Conservation (phyloP, 2,113 vertebrate species). For the Zeus faber region DNA sequence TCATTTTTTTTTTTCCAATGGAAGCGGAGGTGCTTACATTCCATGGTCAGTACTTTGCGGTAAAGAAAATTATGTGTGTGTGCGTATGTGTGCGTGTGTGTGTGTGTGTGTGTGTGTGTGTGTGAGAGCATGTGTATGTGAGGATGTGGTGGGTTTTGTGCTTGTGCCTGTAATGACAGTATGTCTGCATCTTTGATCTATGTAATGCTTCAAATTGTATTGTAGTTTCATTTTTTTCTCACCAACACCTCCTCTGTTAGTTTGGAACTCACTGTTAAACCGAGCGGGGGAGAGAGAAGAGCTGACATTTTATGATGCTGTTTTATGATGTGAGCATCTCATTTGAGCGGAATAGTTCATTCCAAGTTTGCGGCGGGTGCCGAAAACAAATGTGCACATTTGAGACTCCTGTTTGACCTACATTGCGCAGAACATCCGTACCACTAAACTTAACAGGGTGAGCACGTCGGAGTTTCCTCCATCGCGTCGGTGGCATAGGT, state of each 20-base stretch:
- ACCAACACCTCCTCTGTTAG: no score
- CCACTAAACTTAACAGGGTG: constrained; percentile 13
- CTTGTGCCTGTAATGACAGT: neutral
- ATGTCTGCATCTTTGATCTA: constrained; percentile 11
- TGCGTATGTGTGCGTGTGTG: neutral
- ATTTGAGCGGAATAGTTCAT: constrained; percentile 27
- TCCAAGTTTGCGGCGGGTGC: constrained; percentile 13
- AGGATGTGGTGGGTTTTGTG: neutral
- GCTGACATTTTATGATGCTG: no score
- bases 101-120: neutral
- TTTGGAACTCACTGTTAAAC: no score
- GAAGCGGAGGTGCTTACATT: neutral
- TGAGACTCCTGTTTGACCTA: constrained; percentile 31
- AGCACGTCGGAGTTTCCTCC: constrained; percentile 15
- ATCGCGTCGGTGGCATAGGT: constrained; percentile 33
- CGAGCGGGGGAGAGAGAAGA: no score
- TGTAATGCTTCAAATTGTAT: constrained; percentile 19
- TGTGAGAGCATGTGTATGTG: neutral
- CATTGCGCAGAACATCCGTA: constrained; percentile 13
- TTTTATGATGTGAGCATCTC: constrained; percentile 13
- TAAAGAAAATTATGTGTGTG: neutral
- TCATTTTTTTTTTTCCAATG: neutral
- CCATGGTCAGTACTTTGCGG: neutral
- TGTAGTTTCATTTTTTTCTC: no score
- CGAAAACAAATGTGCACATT: constrained; percentile 37